A percentile compares a stretch with the other conserved stretches of the same genome.
Conservation (phyloP, 1,140 invertebrate genomes). For the Hydropsyche tenuis region DNA sequence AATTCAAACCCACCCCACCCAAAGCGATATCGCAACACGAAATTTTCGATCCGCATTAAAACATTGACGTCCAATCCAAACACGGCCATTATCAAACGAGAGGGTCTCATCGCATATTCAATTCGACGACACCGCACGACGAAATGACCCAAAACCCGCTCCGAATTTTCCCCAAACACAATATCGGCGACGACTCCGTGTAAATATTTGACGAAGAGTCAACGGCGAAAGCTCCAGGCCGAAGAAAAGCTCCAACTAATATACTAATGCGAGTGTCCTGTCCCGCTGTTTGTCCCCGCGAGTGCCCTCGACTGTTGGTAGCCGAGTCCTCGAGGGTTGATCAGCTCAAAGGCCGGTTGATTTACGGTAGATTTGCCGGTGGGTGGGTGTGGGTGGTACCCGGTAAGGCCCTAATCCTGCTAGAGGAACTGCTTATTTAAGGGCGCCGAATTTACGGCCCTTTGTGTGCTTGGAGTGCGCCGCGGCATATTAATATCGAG, state of each 20-base stretch:
- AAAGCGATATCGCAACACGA: not conserved
- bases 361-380: conserved; percentile 1
- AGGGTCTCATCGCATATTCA: not conserved
- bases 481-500: conserved; percentile 12
- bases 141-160: not conserved
- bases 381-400: not conserved
- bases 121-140: not conserved
- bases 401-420: not conserved
- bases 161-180: conserved; percentile 12
- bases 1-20: no score
- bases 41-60: conserved; percentile 5
- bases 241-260: not conserved
- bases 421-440: not conserved
- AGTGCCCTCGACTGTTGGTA: not conserved
- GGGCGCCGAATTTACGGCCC: conserved; percentile 13
- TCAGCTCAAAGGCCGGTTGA: not conserved
- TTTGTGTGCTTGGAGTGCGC: conserved; percentile 6
- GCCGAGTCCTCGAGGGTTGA: conserved; percentile 1
- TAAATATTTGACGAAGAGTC: conserved; percentile 24
- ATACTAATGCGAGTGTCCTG: conserved; percentile 25
- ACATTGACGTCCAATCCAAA: conserved; percentile 7
- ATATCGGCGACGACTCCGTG: not conserved
- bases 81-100: conserved; percentile 6
- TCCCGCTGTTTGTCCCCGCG: not conserved
- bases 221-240: not conserved